A percentile compares a stretch with the other conserved stretches of the same genome.
phyloP scores from a whole-genome alignment of 2,113 vertebrate species.

The Verasper variegatus region DNA sequence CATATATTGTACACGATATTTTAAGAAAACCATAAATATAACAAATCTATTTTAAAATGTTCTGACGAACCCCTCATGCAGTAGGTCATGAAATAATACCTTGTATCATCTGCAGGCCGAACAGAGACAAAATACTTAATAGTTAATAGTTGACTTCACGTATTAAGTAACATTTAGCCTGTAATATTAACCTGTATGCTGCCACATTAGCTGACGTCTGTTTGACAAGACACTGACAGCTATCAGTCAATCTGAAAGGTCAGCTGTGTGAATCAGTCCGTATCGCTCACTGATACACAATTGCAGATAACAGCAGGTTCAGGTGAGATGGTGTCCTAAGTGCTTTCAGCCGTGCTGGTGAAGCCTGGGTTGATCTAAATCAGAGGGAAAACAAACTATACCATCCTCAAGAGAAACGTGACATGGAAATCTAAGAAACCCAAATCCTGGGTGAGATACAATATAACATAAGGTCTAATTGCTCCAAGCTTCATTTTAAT shows the following conservation, averaged over 20 bases:
- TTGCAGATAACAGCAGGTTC: conserved; percentile 1
- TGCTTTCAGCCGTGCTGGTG: conserved; percentile 1
- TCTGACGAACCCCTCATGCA: not conserved
- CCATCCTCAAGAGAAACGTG: not conserved
- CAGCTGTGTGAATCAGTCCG: conserved; percentile 17
- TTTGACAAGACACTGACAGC: conserved; percentile 29
- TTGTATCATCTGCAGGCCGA: not conserved
- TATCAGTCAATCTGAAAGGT: conserved; percentile 40
- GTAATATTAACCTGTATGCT: conserved; percentile 20
- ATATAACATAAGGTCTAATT: not conserved
- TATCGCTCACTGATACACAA: conserved; percentile 22
- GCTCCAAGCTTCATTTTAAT: not conserved
- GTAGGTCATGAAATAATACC: not conserved
- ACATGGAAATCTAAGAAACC: not conserved
- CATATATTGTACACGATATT: conserved; percentile 17
- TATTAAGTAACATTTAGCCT: not conserved
- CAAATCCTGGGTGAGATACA: not conserved
- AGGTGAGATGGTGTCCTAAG: conserved; percentile 13
- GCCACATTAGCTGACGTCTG: conserved; percentile 16
- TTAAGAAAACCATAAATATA: conserved; percentile 3
- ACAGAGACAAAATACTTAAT: not conserved
- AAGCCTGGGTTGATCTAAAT: conserved; percentile 33
- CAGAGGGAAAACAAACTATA: not conserved
- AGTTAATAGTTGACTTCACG: not conserved
- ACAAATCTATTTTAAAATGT: not conserved